Base-by-base conservation (phyloP, 2,797 vertebrate species). In the Trematomus bernacchii region DNA sequence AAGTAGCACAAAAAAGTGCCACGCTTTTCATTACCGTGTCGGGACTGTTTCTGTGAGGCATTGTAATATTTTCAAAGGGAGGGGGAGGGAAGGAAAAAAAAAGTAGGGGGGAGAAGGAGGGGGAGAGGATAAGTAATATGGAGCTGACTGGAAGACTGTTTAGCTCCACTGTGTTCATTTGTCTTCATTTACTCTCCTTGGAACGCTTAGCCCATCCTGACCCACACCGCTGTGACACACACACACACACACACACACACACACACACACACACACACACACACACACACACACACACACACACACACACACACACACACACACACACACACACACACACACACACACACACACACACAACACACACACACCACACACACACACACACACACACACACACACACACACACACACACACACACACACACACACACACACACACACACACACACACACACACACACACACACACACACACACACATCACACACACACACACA, bases 161-260 rank as follows among this genome's bases (percentile, higher is more conserved):
- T 85, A 88, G 85, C 85, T 91, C 74, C 75, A 79, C 72, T 73
- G 74, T 82, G 80, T 89, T 93, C 91, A 93, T 94, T 91, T 91
- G 91, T 93, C 92, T 93, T 93, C 85, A 93, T 94, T 93, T 91
- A 84, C 82, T 82, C 85, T 79, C 84, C 85, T 85, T 76, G 77
- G 76, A 86, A 70, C 73, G 44, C 77, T 91, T 87, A 85, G 85
- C 85, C 85, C 80, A 68, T 85, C 79, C 86, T 90, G 89, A 90
- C 88, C 84, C 85, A 51, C 84, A 60, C 69, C 15, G 23, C 70
- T 72, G 76, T 30, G 67, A n/a, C n/a, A n/a, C n/a, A n/a, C n/a
- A n/a, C n/a, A n/a, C n/a, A n/a, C n/a, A n/a, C n/a, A n/a, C n/a
- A n/a, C n/a, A n/a, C n/a, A n/a, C n/a, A n/a, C n/a, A n/a, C n/a